These are phyloP conservation scores for Gopherus evgoodei DNA, from an alignment of 2,113 vertebrate genomes.

Conservation along the genomic window DNA sequence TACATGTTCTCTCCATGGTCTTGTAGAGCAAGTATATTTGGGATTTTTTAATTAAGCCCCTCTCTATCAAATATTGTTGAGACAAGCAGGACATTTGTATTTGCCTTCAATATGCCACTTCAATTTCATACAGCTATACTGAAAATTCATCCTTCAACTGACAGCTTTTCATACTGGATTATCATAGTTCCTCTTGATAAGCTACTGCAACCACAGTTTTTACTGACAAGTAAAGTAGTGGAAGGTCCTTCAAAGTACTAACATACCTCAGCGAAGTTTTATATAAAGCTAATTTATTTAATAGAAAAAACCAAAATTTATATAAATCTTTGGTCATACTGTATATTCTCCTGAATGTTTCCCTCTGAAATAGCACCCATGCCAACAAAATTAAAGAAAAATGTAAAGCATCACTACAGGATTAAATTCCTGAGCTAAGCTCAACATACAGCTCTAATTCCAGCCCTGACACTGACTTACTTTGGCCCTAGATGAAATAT, in stretches of 20 bases:
- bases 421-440: not conserved
- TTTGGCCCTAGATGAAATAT: not conserved
- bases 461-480: not conserved
- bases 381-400: not conserved
- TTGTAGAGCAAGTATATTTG: not conserved
- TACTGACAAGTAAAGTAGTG: constrained; percentile 46
- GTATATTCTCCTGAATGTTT: not conserved
- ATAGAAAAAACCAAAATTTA: not conserved
- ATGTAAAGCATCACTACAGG: not conserved
- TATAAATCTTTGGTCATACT: not conserved
- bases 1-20: not conserved
- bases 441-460: not conserved
- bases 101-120: constrained; percentile 49
- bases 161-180: constrained; percentile 59
- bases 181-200: constrained; percentile 60
- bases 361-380: accelerated
- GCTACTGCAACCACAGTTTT: constrained; percentile 26
- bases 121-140: constrained; percentile 11
- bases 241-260: constrained; percentile 43
- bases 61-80: constrained; percentile 16
- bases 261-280: not conserved
- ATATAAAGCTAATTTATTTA: constrained; percentile 44
- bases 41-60: constrained; percentile 31
- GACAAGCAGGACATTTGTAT: constrained; percentile 13
- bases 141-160: constrained; percentile 56